A percentile compares a stretch with the other conserved stretches of the same genome.
Conservation (phyloP, 2,797 vertebrate species). For the Danionella dracula region DNA sequence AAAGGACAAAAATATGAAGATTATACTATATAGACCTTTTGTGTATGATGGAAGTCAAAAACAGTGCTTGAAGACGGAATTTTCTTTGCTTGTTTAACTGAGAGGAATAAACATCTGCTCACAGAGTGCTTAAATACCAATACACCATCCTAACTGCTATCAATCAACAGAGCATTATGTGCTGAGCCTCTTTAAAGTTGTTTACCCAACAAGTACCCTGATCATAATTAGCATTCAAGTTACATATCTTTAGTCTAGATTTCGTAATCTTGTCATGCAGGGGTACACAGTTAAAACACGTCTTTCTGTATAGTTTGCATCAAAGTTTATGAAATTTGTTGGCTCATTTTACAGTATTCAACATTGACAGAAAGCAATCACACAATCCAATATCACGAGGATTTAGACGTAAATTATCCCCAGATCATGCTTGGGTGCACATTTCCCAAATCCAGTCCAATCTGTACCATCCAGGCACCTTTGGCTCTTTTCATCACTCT, state of each 20-base stretch:
- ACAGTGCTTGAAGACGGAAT: too few species aligned
- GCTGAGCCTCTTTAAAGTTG: background rate
- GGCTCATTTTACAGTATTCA: too few species aligned
- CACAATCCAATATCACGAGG: too few species aligned
- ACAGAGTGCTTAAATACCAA: background rate
- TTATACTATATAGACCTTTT: too few species aligned
- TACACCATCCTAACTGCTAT: background rate
- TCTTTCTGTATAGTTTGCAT: too few species aligned
- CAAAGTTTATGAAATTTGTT: too few species aligned
- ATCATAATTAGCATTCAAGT: background rate
- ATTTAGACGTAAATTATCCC: background rate
- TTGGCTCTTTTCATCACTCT: conserved; percentile 17
- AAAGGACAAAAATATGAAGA: too few species aligned
- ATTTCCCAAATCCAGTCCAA: background rate
- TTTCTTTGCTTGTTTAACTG: too few species aligned
- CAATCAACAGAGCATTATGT: background rate
- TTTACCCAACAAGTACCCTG: background rate
- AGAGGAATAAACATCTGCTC: background rate
- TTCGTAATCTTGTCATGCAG: too few species aligned
- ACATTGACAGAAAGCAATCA: too few species aligned
- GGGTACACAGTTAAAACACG: too few species aligned
- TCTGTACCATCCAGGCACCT: conserved; percentile 2
- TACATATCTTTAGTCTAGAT: background rate
- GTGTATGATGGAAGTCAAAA: too few species aligned
- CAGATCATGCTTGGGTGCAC: conserved; percentile 6